phyloP scores from a whole-genome alignment of 2,113 vertebrate genomes.

The zebrafish (Danio rerio) region GRCz12tu NC_133183.1:20006501-20007000 shows the following conservation, averaged over 20 bases:
- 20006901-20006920: no score
- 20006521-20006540: slow-evolving; percentile 65
- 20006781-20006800: slow-evolving; percentile 32
- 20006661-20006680: slow-evolving; percentile 82
- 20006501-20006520: slow-evolving; percentile 83
- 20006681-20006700: slow-evolving; percentile 59
- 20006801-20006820: slow-evolving; percentile 17
- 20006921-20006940: no score
- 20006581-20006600: slow-evolving; percentile 34
- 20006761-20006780: slow-evolving; percentile 50
- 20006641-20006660: slow-evolving; percentile 76
- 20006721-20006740: slow-evolving; percentile 72
- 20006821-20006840: neutral
- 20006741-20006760: slow-evolving; percentile 60
- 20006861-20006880: no score
- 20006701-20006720: slow-evolving; percentile 64
- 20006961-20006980: no score
- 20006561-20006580: slow-evolving; percentile 72
- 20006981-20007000: no score
- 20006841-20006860: no score
- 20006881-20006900: no score
- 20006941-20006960: no score
- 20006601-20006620: slow-evolving; percentile 73
- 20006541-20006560: slow-evolving; percentile 66
- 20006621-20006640: slow-evolving; percentile 76